Evolutionary conservation across 35 echinoderm and acorn worm species (phyloP), one percentile per base, ranked within the genome.

Genomic region (Strongylocentrotus purpuratus): DNA sequence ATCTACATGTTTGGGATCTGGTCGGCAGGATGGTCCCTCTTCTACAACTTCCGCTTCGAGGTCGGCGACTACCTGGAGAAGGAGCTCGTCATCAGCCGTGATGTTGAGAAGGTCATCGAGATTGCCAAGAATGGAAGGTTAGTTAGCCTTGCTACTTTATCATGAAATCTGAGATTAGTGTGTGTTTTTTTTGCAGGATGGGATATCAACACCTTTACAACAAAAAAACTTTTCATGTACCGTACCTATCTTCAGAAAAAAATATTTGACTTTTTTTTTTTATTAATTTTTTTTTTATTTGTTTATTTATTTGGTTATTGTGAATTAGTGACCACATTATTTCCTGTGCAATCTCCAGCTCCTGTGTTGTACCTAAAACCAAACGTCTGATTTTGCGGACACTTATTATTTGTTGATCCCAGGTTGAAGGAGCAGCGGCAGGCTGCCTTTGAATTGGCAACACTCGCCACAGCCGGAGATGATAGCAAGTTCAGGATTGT

Each of bases 401-500:
- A 17, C 65, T 45, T 93, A 31, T 25, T 95, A 32, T 94, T 94
- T n/a, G 18, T 28, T 78, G 25, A 78, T 28, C 89, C 14, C 91
- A 99, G 98, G 88, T 35, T 96, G 13, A 99, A 99, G 60, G 98
- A 99, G 60, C 94, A 96, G 89, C 88, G 98, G 32, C 96, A 95
- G 50, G 98, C 98, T 60, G 98, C 98, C 2, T 99, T 97, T 99
- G 98, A 99, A 61, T 88, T 99, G 50, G 98, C 98, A 45, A 99
- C 98, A 61, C 46, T 99, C 47, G 96, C 98, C 33, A 99, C 98
- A 1, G 95, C 97, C 0, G 98, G 97, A 92, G 98, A 97, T 94
- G 98, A 99, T 85, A 96, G 97, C 86, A 99, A 99, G 92, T 99
- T 99, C 31, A 95, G 97, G 28, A 99, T 99, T 45, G 98, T 99